Evolutionary conservation across 2,888 invertebrate genomes (phyloP).

Genomic region (Margaritifera margaritifera): DNA sequence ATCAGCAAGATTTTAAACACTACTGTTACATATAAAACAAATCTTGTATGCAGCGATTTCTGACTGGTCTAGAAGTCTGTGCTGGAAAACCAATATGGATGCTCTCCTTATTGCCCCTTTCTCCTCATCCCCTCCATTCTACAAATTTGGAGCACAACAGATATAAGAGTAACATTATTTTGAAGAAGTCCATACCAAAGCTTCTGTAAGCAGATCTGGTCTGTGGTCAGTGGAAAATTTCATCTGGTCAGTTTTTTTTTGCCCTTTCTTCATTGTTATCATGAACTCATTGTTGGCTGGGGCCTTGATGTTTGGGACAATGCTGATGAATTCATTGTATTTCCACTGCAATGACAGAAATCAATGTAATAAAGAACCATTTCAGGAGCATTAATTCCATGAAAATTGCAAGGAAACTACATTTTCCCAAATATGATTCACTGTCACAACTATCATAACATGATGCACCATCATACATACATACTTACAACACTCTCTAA

Average conservation of each 20-base stretch:
- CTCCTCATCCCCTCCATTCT: too few relatives aligned
- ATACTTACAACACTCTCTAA: too few relatives aligned
- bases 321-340: conserved; percentile 75
- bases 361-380: not conserved
- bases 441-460: too few relatives aligned
- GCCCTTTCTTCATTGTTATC: conserved; percentile 85
- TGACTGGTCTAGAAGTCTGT: too few relatives aligned
- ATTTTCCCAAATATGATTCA: too few relatives aligned
- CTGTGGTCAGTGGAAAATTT: conserved; percentile 97
- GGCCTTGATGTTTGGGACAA: conserved; percentile 71
- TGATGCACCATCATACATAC: too few relatives aligned
- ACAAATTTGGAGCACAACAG: not conserved
- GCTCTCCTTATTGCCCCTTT: too few relatives aligned
- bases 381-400: not conserved
- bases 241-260: conserved; percentile 92
- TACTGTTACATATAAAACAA: too few relatives aligned
- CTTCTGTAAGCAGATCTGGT: conserved; percentile 92
- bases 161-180: conserved; percentile 1
- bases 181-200: conserved; percentile 76
- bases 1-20: too few relatives aligned
- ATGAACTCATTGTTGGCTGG: conserved; percentile 75
- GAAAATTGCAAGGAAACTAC: too few relatives aligned
- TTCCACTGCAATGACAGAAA: conserved; percentile 72
- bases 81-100: too few relatives aligned
- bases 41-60: too few relatives aligned